These are phyloP conservation scores for Galeopterus variegatus DNA, from an alignment of 2,113 vertebrate genomes.

Conservation along the genomic window DNA sequence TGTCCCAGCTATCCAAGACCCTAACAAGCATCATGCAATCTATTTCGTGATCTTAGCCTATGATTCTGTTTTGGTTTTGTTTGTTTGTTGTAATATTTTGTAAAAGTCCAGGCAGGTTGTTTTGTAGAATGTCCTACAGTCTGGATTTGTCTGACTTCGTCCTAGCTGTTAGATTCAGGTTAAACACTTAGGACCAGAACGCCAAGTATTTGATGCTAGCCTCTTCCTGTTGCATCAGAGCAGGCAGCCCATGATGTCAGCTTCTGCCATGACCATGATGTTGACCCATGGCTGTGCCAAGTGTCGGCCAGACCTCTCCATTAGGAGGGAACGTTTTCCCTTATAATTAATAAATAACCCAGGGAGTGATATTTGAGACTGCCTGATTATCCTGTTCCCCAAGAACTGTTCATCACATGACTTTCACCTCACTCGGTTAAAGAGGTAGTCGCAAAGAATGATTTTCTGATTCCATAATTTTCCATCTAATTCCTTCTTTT, in stretches of 20 bases:
- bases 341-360: not conserved
- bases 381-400: not conserved
- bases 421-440: not conserved
- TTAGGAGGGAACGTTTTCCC: not conserved
- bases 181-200: not conserved
- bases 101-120: not conserved
- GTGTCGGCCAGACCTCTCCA: not conserved
- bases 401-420: too few species aligned
- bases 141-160: not conserved
- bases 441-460: not conserved
- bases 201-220: conserved; percentile 26
- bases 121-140: not conserved
- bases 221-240: not conserved
- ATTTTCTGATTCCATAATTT: not conserved
- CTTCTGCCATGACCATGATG: not conserved
- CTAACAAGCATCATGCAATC: rapidly evolving
- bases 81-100: not conserved
- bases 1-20: not conserved
- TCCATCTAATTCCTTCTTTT: not conserved
- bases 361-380: not conserved
- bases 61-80: not conserved
- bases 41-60: not conserved
- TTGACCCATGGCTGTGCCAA: not conserved
- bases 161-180: not conserved
- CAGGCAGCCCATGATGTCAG: not conserved